Base-by-base conservation (phyloP, 2,888 invertebrate genomes). In the Hirtodrosophila trivittata region DNA sequence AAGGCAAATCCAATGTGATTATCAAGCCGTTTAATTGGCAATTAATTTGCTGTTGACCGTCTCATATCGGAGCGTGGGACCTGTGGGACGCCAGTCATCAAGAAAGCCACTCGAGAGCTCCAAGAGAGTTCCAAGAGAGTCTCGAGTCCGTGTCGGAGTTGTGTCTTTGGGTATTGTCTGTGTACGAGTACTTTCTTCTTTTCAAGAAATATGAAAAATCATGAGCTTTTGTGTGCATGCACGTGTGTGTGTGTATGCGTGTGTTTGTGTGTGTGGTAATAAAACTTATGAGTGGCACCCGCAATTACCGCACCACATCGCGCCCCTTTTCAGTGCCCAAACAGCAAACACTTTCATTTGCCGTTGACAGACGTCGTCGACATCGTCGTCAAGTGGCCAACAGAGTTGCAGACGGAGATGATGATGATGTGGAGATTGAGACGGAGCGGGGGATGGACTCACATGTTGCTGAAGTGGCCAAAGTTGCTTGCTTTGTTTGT, bases 261-360 rank as follows among this genome's bases (percentile, higher is more conserved):
- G 56, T 51, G 77, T 64, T 72, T 77, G 66, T 75, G 77, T 71
- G 75, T 78, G 81, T 81, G 77, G 83, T 67, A 85, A 80, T 85
- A 80, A 85, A 85, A 73, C 73, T 75, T 75, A 72, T 66, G 80
- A 80, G 78, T 85, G 80, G 85, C 85, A 78, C 82, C 85, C 85
- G 77, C 77, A 75, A 81, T 52, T 60, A 58, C 50, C 57, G 43
- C 55, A 38, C 28, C 55, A 42, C 71, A 50, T 47, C 43, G 55
- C 49, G 57, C 71, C 72, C 64, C 76, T 64, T 75, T 75, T 74
- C 72, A 60, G 54, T 72, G 64, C 74, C 58, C 68, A 41, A 55
- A 28, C 57, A 60, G 16, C 75, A 64, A 84, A 78, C 85, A 84
- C 78, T 84, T 84, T 84, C 82, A 74, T 84, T 84, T 71, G 82